Evolutionary conservation across 1,140 invertebrate genomes (phyloP).

Genomic region (Bombus soroeensis): DNA sequence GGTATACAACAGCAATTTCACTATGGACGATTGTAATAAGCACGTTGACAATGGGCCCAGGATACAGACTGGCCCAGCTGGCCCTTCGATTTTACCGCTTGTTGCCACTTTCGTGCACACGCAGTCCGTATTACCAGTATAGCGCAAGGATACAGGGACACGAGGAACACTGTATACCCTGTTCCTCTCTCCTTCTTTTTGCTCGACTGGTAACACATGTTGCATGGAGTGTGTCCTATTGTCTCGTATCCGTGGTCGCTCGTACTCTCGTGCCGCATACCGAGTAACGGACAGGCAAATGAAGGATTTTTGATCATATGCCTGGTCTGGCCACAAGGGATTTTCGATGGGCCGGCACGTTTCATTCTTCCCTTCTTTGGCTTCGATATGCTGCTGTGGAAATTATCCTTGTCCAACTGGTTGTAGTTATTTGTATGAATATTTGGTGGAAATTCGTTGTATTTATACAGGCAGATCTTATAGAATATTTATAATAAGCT

Average conservation of each 20-base stretch:
- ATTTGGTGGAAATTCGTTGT: not conserved
- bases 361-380: not conserved
- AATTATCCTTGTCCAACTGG: conserved; percentile 20
- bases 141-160: not conserved
- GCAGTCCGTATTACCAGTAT: not conserved
- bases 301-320: conserved; percentile 20
- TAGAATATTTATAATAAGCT: not conserved
- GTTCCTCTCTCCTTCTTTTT: conserved; percentile 19
- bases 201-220: conserved; percentile 53
- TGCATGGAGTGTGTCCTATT: conserved; percentile 52
- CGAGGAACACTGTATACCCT: not conserved
- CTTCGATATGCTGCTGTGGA: not conserved
- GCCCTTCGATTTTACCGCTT: conserved; percentile 39
- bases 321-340: not conserved
- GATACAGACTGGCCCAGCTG: conserved; percentile 32
- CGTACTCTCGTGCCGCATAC: conserved; percentile 11
- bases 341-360: not conserved
- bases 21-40: conserved; percentile 25
- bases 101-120: conserved; percentile 29
- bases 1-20: conserved; percentile 35
- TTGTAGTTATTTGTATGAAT: not conserved
- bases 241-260: conserved; percentile 31
- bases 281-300: conserved; percentile 6
- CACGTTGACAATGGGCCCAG: conserved; percentile 34
- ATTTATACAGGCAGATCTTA: not conserved